These are phyloP conservation scores for Tachystola acroxantha DNA, from an alignment of 2,888 invertebrate genomes.

Conservation along the genomic window DNA sequence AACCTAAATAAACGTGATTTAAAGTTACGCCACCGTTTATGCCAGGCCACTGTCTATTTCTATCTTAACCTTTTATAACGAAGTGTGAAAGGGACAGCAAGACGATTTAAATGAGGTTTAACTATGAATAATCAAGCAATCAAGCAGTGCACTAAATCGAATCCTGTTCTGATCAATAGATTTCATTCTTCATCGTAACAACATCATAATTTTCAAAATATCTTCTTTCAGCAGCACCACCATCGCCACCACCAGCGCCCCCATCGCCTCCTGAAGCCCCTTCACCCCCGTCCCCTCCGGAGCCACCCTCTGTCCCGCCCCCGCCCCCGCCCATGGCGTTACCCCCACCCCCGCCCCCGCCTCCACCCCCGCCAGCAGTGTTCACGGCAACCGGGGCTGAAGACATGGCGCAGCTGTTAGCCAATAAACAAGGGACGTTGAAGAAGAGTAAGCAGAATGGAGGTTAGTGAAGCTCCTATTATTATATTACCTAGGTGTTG, in stretches of 20 bases:
- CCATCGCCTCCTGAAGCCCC: slow-evolving; percentile 2
- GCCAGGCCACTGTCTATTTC: too few species aligned
- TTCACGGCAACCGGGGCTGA: slow-evolving; percentile 33
- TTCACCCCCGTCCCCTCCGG: slow-evolving; percentile 8
- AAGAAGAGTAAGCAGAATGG: slow-evolving; percentile 75
- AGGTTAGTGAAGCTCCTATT: slow-evolving; percentile 35
- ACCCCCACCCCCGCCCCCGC: slow-evolving; percentile 35
- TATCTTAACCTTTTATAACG: too few species aligned
- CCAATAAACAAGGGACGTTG: slow-evolving; percentile 73
- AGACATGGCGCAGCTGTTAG: slow-evolving; percentile 79
- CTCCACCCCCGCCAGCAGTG: slow-evolving; percentile 62
- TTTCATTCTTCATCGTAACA: too few species aligned
- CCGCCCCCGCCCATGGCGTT: slow-evolving; percentile 23
- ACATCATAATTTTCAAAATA: too few species aligned
- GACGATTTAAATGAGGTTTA: too few species aligned
- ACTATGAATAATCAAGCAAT: too few species aligned
- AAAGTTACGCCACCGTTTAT: too few species aligned
- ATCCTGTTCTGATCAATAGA: too few species aligned
- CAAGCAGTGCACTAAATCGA: too few species aligned
- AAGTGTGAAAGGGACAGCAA: too few species aligned
- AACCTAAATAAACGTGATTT: too few species aligned
- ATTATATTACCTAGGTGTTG: too few species aligned
- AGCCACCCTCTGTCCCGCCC: slow-evolving; percentile 14
- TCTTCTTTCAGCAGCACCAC: slow-evolving; percentile 8
- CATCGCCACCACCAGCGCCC: slow-evolving; percentile 1